phyloP scores from a whole-genome alignment of 1,140 invertebrate species.

The Gryllus bimaculatus region DNA sequence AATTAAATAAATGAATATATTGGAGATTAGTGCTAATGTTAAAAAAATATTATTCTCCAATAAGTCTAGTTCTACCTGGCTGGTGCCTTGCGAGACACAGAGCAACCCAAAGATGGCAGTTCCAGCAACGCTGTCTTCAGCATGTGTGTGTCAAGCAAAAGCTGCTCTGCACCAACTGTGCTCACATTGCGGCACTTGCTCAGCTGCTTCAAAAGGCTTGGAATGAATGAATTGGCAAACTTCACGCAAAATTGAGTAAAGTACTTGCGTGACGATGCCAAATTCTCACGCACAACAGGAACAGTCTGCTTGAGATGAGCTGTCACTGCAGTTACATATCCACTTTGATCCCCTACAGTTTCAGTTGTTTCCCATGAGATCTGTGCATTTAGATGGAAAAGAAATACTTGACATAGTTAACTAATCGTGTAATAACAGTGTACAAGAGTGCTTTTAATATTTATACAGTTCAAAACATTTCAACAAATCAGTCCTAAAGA shows the following conservation, averaged over 20 bases:
- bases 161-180: slow-evolving; percentile 89
- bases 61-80: slow-evolving; percentile 45
- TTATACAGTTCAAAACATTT: too few species aligned
- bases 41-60: too few species aligned
- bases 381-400: slow-evolving; percentile 35
- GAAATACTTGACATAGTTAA: neutral
- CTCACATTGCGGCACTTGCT: slow-evolving; percentile 92
- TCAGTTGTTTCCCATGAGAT: slow-evolving; percentile 87
- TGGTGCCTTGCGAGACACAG: slow-evolving; percentile 76
- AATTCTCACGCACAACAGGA: slow-evolving; percentile 80
- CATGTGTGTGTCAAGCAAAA: slow-evolving; percentile 95
- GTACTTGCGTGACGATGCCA: slow-evolving; percentile 93
- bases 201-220: slow-evolving; percentile 86
- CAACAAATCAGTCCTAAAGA: too few species aligned
- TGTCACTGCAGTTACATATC: slow-evolving; percentile 85
- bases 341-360: slow-evolving; percentile 92
- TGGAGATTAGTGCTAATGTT: neutral
- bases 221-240: slow-evolving; percentile 91
- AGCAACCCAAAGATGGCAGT: slow-evolving; percentile 84
- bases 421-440: neutral
- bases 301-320: slow-evolving; percentile 80
- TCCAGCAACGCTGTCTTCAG: slow-evolving; percentile 93
- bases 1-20: neutral
- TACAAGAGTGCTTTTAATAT: too few species aligned
- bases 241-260: slow-evolving; percentile 97